A percentile compares a stretch with the other conserved stretches of the same genome.
Evolutionary conservation across 2,888 invertebrate species (phyloP).

Genomic region (Diarsia dahlii): DNA sequence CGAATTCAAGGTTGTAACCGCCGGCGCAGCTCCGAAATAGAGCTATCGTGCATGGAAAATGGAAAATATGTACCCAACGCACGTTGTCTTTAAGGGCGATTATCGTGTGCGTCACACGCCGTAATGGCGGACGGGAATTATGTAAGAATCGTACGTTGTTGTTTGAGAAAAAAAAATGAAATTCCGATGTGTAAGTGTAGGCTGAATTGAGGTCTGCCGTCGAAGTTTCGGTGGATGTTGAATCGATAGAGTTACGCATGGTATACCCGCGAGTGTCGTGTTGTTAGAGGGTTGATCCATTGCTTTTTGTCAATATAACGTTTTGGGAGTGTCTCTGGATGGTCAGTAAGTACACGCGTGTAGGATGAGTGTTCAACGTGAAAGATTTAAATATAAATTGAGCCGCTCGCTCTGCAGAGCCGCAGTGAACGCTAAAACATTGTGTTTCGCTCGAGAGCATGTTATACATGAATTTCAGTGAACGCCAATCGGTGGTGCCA

Average conservation of each 20-base stretch:
- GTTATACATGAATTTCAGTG: conserved; percentile 52
- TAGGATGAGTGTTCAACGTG: conserved; percentile 68
- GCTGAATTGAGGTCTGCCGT: conserved; percentile 44
- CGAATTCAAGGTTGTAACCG: conserved; percentile 88
- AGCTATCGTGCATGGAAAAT: conserved; percentile 85
- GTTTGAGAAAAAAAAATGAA: conserved; percentile 74
- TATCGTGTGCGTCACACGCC: conserved; percentile 79
- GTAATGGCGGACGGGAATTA: conserved; percentile 87
- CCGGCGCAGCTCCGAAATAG: conserved; percentile 88
- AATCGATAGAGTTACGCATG: conserved; percentile 59
- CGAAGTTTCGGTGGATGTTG: conserved; percentile 50
- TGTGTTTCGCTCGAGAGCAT: conserved; percentile 47
- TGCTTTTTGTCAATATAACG: conserved; percentile 59
- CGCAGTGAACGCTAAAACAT: conserved; percentile 50
- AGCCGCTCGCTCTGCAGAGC: conserved; percentile 68
- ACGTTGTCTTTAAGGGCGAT: conserved; percentile 80
- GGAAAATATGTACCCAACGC: conserved; percentile 79
- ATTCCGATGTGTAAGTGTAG: conserved; percentile 66
- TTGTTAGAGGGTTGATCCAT: conserved; percentile 57
- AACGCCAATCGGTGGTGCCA: conserved; percentile 44
- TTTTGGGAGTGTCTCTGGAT: conserved; percentile 76
- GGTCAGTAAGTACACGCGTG: conserved; percentile 84
- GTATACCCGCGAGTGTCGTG: conserved; percentile 75
- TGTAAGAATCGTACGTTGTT: conserved; percentile 87
- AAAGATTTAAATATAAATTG: conserved; percentile 83